phyloP scores from a whole-genome alignment of 2,113 vertebrate genomes.

The Tupaia tana region DNA sequence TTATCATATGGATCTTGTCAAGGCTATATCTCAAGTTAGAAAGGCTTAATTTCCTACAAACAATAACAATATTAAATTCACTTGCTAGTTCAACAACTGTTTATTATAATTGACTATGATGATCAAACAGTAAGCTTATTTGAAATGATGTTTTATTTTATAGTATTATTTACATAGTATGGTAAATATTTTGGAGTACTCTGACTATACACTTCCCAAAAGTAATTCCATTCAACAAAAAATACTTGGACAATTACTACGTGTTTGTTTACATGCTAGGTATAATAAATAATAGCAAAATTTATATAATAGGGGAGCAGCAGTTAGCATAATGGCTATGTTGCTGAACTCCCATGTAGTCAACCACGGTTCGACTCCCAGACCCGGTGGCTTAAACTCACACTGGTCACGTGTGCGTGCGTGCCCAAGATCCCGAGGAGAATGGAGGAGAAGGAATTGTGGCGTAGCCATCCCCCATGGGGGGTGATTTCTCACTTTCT shows the following conservation, averaged over 20 bases:
- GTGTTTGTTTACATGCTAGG: neutral
- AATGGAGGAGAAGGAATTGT: too few species aligned
- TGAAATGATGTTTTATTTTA: conserved; percentile 10
- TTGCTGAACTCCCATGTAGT: too few species aligned
- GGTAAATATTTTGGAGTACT: neutral
- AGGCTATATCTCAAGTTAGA: neutral
- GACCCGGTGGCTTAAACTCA: too few species aligned
- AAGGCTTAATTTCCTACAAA: neutral
- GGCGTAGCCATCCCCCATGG: too few species aligned
- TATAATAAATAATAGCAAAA: neutral
- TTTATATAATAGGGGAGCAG: neutral
- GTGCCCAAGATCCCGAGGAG: too few species aligned
- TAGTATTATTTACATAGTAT: neutral
- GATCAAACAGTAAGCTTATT: neutral
- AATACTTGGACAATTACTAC: neutral
- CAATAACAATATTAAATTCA: neutral
- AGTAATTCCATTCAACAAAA: conserved; percentile 40
- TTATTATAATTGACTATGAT: neutral
- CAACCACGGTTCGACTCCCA: too few species aligned
- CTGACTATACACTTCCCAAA: conserved; percentile 6
- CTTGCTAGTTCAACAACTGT: neutral
- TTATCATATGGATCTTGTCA: neutral
- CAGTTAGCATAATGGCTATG: too few species aligned
- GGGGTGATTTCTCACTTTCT: too few species aligned
- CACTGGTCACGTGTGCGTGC: too few species aligned